Conservation (phyloP, 2,888 invertebrate species). For the Netelia inedita region DNA sequence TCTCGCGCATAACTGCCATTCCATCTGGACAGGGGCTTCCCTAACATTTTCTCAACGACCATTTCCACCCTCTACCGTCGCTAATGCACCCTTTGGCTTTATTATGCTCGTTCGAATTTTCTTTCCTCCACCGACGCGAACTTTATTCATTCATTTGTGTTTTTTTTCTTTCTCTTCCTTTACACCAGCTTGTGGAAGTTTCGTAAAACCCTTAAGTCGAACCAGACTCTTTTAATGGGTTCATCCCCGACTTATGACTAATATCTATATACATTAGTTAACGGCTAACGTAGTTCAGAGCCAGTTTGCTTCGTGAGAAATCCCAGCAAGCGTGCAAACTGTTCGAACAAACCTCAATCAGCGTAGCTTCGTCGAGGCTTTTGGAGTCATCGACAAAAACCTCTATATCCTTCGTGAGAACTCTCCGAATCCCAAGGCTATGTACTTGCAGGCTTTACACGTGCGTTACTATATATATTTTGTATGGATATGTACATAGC, state of each 20-base stretch:
- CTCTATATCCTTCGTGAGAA: slow-evolving; percentile 46
- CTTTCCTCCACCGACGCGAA: too few species aligned
- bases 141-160: neutral
- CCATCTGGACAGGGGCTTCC: slow-evolving; percentile 7
- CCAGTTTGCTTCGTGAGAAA: slow-evolving; percentile 13
- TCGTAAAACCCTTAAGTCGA: neutral
- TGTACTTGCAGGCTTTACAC: slow-evolving; percentile 31
- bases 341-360: slow-evolving; percentile 64
- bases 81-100: slow-evolving; percentile 19
- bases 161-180: neutral
- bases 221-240: neutral
- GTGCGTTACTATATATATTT: neutral
- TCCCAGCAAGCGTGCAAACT: slow-evolving; percentile 14
- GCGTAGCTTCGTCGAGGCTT: slow-evolving; percentile 29
- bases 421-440: slow-evolving; percentile 15
- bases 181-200: neutral
- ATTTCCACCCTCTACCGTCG: slow-evolving; percentile 35
- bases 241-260: neutral
- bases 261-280: slow-evolving; percentile 9
- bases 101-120: neutral
- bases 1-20: neutral
- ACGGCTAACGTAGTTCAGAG: slow-evolving; percentile 35
- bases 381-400: slow-evolving; percentile 40
- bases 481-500: neutral
- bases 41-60: slow-evolving; percentile 17